Percentiles rank a stretch among this genome's conserved stretches.
Evolutionary conservation across 2,888 invertebrate species (phyloP).

Genomic region (Digitonthophagus gazella): DNA sequence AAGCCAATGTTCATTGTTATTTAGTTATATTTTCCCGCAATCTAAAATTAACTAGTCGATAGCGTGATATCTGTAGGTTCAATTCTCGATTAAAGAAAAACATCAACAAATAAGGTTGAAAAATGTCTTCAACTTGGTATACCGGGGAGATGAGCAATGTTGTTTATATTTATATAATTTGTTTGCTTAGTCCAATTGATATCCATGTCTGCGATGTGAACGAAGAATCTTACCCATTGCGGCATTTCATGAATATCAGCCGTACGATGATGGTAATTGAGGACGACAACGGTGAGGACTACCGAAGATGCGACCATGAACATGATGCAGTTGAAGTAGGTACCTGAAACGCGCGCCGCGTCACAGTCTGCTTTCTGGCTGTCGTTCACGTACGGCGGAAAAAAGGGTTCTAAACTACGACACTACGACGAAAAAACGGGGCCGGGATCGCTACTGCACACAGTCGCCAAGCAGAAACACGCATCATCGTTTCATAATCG

Average conservation of each 20-base stretch:
- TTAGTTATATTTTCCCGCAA: no score
- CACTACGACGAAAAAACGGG: slow-evolving; percentile 25
- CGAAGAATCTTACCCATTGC: slow-evolving; percentile 93
- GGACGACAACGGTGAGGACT: slow-evolving; percentile 92
- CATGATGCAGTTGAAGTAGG: slow-evolving; percentile 99
- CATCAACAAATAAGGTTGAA: no score
- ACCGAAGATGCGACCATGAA: slow-evolving; percentile 99
- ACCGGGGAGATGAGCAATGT: no score
- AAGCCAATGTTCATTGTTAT: no score
- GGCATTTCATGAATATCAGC: slow-evolving; percentile 97
- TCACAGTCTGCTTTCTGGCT: slow-evolving; percentile 25
- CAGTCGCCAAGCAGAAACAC: slow-evolving; percentile 48
- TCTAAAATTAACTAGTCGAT: no score
- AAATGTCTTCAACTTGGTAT: no score
- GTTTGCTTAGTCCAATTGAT: no score
- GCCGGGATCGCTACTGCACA: slow-evolving; percentile 16
- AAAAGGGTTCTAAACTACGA: slow-evolving; percentile 27
- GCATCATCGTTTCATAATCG: slow-evolving; percentile 40
- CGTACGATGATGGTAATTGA: slow-evolving; percentile 96
- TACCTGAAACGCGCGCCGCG: slow-evolving; percentile 58
- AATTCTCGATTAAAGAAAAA: background rate
- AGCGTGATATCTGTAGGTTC: no score
- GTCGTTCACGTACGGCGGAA: background rate
- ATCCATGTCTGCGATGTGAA: no score
- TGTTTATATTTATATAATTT: no score